Percentiles rank a stretch among this genome's conserved stretches.
Evolutionary conservation across 2,888 invertebrate species (phyloP).

Genomic region (Pterostichus niger): DNA sequence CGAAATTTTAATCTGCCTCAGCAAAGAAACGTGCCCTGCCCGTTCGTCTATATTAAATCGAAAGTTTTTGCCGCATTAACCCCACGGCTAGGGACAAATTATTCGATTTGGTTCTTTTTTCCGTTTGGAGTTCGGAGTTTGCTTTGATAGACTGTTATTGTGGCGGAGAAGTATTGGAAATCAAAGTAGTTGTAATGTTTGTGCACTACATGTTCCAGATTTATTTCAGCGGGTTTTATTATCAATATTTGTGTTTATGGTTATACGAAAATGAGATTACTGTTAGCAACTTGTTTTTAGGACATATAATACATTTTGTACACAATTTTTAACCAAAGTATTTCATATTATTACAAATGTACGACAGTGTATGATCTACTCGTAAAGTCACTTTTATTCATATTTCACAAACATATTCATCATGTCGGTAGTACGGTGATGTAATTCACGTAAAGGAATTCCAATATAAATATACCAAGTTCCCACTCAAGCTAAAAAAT

Average conservation of each 20-base stretch:
- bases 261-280: constrained; percentile 7
- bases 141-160: constrained; percentile 42
- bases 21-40: constrained; percentile 52
- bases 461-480: too few species aligned
- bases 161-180: constrained; percentile 16
- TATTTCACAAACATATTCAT: too few species aligned
- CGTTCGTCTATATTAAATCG: constrained; percentile 61
- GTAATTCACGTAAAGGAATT: too few species aligned
- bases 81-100: constrained; percentile 53
- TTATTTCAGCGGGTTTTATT: constrained; percentile 12
- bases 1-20: constrained; percentile 63
- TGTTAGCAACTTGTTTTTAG: neutral
- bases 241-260: constrained; percentile 28
- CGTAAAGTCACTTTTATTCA: too few species aligned
- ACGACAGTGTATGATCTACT: too few species aligned
- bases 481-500: too few species aligned
- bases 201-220: neutral
- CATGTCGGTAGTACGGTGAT: too few species aligned
- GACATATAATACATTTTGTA: neutral
- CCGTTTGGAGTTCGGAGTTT: constrained; percentile 2
- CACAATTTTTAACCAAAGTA: constrained; percentile 10
- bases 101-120: constrained; percentile 42
- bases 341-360: too few species aligned
- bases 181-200: constrained; percentile 32
- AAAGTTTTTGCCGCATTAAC: constrained; percentile 64